phyloP scores from a whole-genome alignment of 1,140 invertebrate genomes.

The Vollenhovia emeryi region DNA sequence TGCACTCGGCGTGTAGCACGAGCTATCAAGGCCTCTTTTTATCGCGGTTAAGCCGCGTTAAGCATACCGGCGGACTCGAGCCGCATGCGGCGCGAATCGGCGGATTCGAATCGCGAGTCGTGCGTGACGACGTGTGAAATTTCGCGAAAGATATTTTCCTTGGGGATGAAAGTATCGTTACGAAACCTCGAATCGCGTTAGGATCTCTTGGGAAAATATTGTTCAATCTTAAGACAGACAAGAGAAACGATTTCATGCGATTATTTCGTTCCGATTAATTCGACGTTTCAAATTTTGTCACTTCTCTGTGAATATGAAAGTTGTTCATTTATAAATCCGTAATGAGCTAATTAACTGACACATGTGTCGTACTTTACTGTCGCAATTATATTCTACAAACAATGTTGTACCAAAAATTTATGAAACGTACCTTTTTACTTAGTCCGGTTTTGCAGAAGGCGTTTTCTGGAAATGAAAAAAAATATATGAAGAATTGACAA shows the following conservation, averaged over 20 bases:
- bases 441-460: not conserved
- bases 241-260: not conserved
- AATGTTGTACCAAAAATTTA: not conserved
- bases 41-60: constrained; percentile 44
- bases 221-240: not conserved
- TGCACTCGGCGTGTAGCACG: not conserved
- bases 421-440: not conserved
- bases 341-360: not conserved
- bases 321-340: not conserved
- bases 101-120: constrained; percentile 22
- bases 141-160: constrained; percentile 3
- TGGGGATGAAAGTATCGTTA: not conserved
- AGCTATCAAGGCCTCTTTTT: constrained; percentile 54
- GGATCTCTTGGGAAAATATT: not conserved
- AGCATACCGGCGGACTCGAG: constrained; percentile 32
- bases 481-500: not conserved
- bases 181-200: not conserved
- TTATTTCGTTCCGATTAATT: too few species aligned
- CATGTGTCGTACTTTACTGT: not conserved
- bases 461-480: not conserved
- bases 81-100: not conserved
- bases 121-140: not conserved
- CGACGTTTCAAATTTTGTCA: not conserved
- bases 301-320: not conserved
- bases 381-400: not conserved